These are phyloP conservation scores for Egretta garzetta DNA, from an alignment of 2,113 vertebrate genomes.

Conservation along the genomic window DNA sequence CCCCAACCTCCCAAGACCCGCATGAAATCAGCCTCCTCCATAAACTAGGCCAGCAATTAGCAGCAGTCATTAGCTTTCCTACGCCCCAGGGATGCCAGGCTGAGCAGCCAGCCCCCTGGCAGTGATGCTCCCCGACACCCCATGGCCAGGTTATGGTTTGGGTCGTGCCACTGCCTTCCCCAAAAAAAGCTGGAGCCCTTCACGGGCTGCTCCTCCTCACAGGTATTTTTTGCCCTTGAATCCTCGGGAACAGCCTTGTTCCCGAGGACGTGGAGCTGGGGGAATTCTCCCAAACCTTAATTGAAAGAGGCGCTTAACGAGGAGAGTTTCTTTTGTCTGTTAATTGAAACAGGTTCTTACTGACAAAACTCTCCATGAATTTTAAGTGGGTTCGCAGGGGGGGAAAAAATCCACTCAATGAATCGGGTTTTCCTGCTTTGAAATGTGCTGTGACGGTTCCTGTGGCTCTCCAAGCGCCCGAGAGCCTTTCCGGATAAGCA, in stretches of 20 bases:
- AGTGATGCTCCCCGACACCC: rapidly evolving
- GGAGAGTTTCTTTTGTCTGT: conserved; percentile 59
- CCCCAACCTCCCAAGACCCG: not conserved
- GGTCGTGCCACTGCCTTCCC: rapidly evolving
- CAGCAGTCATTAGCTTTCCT: conserved; percentile 20
- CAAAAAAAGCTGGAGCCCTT: not conserved
- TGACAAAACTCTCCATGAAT: conserved; percentile 66
- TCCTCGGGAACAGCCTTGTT: not conserved
- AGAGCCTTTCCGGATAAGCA: not conserved
- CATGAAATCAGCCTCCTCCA: not conserved
- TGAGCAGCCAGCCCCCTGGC: not conserved
- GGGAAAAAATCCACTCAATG: not conserved
- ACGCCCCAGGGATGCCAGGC: not conserved
- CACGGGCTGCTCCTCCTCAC: not conserved
- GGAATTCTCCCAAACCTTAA: conserved; percentile 61
- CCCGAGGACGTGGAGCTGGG: not conserved
- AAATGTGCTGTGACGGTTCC: not conserved
- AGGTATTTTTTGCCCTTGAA: conserved; percentile 13
- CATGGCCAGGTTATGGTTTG: rapidly evolving
- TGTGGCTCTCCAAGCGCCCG: not conserved
- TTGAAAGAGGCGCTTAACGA: conserved; percentile 57
- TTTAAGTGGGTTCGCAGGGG: conserved; percentile 24
- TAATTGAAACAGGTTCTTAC: conserved; percentile 69
- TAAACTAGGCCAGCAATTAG: conserved; percentile 43
- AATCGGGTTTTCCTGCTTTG: conserved; percentile 15